Percentiles rank a stretch among this genome's conserved stretches.
phyloP scores from a whole-genome alignment of 2,888 invertebrate genomes.

The Branchipolynoe longqiensis region DNA sequence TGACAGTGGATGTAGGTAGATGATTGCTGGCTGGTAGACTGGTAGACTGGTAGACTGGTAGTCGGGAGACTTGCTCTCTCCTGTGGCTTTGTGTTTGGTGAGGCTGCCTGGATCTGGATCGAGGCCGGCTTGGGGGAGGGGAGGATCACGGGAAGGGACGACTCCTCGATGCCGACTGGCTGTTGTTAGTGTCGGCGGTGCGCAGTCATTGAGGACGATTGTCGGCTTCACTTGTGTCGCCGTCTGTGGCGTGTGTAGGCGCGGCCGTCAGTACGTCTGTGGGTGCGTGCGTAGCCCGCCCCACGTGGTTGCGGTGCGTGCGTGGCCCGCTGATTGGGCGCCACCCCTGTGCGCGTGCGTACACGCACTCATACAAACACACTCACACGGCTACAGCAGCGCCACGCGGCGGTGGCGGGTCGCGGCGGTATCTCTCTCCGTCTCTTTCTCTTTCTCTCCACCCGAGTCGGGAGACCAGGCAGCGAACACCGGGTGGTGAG shows the following conservation, averaged over 20 bases:
- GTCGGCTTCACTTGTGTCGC: conserved; percentile 36
- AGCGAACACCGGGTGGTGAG: no score
- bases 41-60: no score
- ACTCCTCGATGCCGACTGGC: conserved; percentile 24
- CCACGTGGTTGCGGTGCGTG: conserved; percentile 4
- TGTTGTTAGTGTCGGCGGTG: conserved; percentile 5
- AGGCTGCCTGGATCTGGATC: no score
- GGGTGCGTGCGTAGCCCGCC: conserved; percentile 14
- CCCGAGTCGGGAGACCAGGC: no score
- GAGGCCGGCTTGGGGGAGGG: conserved; percentile 18
- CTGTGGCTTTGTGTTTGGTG: not conserved
- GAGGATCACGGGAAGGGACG: conserved; percentile 2
- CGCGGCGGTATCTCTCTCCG: not conserved
- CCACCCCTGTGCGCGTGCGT: conserved; percentile 33
- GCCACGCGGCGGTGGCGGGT: conserved; percentile 29
- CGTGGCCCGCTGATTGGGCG: conserved; percentile 25
- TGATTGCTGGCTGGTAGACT: no score
- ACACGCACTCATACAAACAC: no score
- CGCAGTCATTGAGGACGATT: conserved; percentile 45
- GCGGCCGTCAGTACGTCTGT: conserved; percentile 47
- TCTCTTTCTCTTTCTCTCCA: not conserved
- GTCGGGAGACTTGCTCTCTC: no score
- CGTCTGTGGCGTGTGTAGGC: conserved; percentile 38
- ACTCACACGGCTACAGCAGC: no score
- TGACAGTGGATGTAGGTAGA: no score